These are phyloP conservation scores for Agrochola circellaris DNA, from an alignment of 2,888 invertebrate genomes.

Conservation along the genomic window DNA sequence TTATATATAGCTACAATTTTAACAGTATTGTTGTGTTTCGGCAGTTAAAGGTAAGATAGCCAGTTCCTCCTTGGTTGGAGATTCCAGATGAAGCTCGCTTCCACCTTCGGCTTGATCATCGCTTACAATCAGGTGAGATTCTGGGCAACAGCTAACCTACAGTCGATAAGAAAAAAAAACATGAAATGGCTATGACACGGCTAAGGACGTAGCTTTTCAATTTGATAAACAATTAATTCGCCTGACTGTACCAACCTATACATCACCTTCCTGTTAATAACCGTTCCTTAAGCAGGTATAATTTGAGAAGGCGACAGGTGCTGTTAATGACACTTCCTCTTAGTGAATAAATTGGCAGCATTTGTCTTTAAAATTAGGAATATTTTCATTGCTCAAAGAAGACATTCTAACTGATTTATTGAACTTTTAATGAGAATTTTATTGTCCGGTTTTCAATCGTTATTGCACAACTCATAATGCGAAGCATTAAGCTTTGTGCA, in stretches of 20 bases:
- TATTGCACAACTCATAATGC: too few species aligned
- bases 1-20: too few species aligned
- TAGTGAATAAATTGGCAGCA: conserved; percentile 21
- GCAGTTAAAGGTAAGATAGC: too few species aligned
- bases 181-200: too few species aligned
- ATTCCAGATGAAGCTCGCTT: too few species aligned
- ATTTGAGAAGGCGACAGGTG: conserved; percentile 39
- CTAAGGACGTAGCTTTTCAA: neutral
- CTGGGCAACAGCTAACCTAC: too few species aligned
- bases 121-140: too few species aligned
- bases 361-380: conserved; percentile 26
- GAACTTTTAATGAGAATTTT: neutral
- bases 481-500: too few species aligned
- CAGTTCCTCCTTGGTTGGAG: too few species aligned
- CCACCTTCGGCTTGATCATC: too few species aligned
- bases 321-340: conserved; percentile 9
- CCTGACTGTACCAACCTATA: neutral
- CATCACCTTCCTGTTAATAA: neutral
- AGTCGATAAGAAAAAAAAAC: too few species aligned
- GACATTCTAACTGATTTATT: neutral
- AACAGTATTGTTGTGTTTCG: too few species aligned
- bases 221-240: neutral
- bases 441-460: neutral
- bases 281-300: neutral
- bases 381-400: conserved; percentile 8